These are phyloP conservation scores for Pristionchus mayeri DNA, from an alignment of 2,888 invertebrate species.

Conservation along the genomic window DNA sequence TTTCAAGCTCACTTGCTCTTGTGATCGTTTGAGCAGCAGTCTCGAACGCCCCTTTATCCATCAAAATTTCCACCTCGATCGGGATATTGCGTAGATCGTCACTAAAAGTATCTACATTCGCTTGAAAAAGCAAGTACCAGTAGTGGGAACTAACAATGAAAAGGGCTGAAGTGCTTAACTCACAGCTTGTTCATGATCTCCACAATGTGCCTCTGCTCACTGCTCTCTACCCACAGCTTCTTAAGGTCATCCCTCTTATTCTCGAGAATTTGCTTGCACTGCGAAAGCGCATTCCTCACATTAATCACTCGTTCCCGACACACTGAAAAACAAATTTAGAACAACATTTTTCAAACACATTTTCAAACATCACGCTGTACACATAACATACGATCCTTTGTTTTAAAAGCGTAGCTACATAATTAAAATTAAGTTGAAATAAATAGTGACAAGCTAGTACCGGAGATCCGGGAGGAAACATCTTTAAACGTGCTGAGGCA, in stretches of 20 bases:
- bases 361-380: too few relatives aligned
- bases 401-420: too few relatives aligned
- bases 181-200: conserved; percentile 71
- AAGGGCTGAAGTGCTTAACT: too few relatives aligned
- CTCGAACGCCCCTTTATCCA: conserved; percentile 49
- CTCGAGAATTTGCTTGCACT: conserved; percentile 88
- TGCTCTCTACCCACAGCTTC: conserved; percentile 92
- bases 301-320: conserved; percentile 85
- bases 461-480: conserved; percentile 85
- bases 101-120: conserved; percentile 50
- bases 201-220: conserved; percentile 84
- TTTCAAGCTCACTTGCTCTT: conserved; percentile 47
- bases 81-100: conserved; percentile 63
- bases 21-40: conserved; percentile 52
- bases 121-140: too few relatives aligned
- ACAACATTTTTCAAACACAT: too few relatives aligned
- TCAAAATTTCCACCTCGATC: conserved; percentile 55
- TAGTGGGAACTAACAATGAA: too few relatives aligned
- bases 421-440: too few relatives aligned
- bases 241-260: conserved; percentile 90
- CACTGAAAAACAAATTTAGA: conserved; percentile 75
- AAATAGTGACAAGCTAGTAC: conserved; percentile 70
- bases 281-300: conserved; percentile 87
- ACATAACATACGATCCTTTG: too few relatives aligned
- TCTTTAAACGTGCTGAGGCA: conserved; percentile 86